These are phyloP conservation scores for Sula dactylatra DNA, from an alignment of 2,113 vertebrate species.

Conservation along the genomic window DNA sequence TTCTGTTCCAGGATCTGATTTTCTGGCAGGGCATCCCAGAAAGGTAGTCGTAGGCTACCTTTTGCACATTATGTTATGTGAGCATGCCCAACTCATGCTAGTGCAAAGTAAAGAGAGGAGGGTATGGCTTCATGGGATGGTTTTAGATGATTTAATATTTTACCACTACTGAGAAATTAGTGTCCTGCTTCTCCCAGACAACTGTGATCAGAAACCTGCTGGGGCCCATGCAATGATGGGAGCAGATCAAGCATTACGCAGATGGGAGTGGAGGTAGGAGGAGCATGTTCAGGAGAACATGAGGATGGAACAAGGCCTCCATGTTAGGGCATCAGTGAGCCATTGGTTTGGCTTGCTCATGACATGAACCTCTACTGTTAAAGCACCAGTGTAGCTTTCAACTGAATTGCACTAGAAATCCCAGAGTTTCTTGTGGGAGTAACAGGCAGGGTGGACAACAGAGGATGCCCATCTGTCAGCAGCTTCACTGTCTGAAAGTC, in stretches of 20 bases:
- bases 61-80: accelerated
- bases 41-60: not conserved
- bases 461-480: not conserved
- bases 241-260: not conserved
- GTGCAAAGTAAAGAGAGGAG: not conserved
- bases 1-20: not conserved
- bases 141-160: not conserved
- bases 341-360: not conserved
- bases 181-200: not conserved
- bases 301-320: not conserved
- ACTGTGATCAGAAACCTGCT: not conserved
- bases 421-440: not conserved
- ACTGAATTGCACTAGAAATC: not conserved
- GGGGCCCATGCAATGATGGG: not conserved
- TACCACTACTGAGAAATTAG: not conserved
- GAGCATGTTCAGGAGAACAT: not conserved
- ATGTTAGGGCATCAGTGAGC: not conserved
- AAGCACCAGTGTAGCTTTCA: not conserved
- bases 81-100: not conserved
- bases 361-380: not conserved
- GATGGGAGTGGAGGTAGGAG: not conserved
- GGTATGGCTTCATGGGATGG: not conserved
- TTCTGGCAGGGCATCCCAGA: not conserved
- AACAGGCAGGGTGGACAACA: not conserved
- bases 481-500: not conserved